phyloP scores from a whole-genome alignment of 1,140 invertebrate genomes.

The Pygmarrhopalites habei region DNA sequence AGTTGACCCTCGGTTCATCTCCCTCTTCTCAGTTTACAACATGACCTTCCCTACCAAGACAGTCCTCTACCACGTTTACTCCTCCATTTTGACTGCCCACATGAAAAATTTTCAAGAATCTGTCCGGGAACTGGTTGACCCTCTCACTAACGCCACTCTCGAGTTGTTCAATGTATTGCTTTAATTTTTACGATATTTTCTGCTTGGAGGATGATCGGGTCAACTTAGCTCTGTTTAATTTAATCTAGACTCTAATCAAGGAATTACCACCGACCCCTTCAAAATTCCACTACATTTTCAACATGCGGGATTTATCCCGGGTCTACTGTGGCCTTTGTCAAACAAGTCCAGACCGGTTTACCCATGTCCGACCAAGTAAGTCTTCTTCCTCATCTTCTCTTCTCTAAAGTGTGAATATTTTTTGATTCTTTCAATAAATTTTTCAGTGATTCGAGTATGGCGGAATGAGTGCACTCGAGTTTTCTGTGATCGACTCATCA shows the following conservation, averaged over 20 bases:
- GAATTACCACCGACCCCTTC: constrained; percentile 82
- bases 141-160: constrained; percentile 67
- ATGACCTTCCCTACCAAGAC: constrained; percentile 69
- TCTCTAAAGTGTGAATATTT: too few relatives aligned
- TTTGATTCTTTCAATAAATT: too few relatives aligned
- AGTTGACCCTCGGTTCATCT: constrained; percentile 81
- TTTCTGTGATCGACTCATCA: constrained; percentile 77
- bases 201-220: background rate
- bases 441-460: constrained; percentile 79
- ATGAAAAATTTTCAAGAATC: constrained; percentile 58
- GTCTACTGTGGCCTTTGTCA: constrained; percentile 70
- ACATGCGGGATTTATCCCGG: constrained; percentile 78
- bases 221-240: background rate
- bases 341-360: constrained; percentile 57
- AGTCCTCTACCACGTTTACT: constrained; percentile 74
- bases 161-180: constrained; percentile 65
- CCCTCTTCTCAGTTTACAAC: constrained; percentile 79
- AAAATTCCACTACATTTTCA: constrained; percentile 92
- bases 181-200: background rate
- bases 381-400: too few relatives aligned
- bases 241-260: constrained; percentile 54
- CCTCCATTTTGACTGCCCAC: constrained; percentile 71
- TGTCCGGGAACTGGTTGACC: constrained; percentile 56
- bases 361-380: constrained; percentile 57
- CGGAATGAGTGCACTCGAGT: constrained; percentile 79